phyloP scores from a whole-genome alignment of 1,140 invertebrate species.

The Potamilus streckersoni region DNA sequence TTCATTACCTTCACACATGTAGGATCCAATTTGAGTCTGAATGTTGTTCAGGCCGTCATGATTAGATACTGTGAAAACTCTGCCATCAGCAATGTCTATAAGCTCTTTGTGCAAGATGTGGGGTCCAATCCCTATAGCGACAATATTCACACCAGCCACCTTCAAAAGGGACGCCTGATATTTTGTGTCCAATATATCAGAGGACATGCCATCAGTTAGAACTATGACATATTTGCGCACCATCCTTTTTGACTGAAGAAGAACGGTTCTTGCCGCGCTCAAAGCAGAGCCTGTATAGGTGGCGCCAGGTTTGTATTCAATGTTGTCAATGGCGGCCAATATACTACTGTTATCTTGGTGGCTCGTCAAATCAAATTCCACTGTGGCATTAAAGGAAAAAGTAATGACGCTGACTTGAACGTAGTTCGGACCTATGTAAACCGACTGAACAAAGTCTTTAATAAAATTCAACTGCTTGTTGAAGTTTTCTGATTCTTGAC shows the following conservation, averaged over 20 bases:
- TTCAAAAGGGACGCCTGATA: slow-evolving; percentile 1
- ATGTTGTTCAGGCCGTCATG: no score
- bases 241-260: no score
- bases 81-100: no score
- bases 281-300: slow-evolving; percentile 17
- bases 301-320: slow-evolving; percentile 15
- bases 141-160: background rate
- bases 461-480: slow-evolving; percentile 16
- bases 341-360: slow-evolving; percentile 7
- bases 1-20: no score
- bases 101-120: no score
- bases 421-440: slow-evolving; percentile 8
- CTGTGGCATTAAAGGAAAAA: slow-evolving; percentile 13
- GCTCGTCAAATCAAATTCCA: slow-evolving; percentile 19
- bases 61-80: no score
- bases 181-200: slow-evolving; percentile 2
- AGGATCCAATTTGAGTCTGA: no score
- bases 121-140: background rate
- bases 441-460: slow-evolving; percentile 5
- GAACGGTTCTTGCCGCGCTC: background rate
- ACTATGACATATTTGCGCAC: slow-evolving; percentile 6
- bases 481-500: slow-evolving; percentile 13
- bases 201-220: slow-evolving; percentile 28
- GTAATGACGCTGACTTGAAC: slow-evolving; percentile 21
- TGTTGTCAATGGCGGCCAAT: slow-evolving; percentile 6